Conservation (phyloP, 2,113 vertebrate species). For the Tauraco erythrolophus region DNA sequence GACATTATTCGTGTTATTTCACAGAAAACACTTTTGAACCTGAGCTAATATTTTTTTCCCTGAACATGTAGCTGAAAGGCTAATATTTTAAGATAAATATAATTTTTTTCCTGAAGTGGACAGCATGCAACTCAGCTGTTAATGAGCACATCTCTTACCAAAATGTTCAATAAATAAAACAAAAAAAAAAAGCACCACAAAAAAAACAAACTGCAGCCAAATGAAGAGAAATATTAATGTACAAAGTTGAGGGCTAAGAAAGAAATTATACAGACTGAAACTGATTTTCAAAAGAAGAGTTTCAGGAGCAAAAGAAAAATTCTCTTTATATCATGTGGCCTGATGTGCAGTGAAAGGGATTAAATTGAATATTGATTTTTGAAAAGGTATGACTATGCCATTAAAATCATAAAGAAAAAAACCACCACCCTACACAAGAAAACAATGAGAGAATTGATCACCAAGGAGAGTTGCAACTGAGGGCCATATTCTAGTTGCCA, state of each 20-base stretch:
- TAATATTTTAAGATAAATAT: not conserved
- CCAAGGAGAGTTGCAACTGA: not conserved
- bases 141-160: not conserved
- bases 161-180: not conserved
- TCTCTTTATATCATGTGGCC: slow-evolving; percentile 30
- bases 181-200: not conserved
- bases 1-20: not conserved
- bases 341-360: slow-evolving; percentile 48
- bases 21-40: not conserved
- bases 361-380: slow-evolving; percentile 73
- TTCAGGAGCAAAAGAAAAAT: slow-evolving; percentile 38
- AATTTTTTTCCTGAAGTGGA: not conserved
- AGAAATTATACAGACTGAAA: not conserved
- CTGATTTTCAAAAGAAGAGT: slow-evolving; percentile 5
- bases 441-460: slow-evolving; percentile 24
- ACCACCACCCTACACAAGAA: not conserved
- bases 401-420: slow-evolving; percentile 41
- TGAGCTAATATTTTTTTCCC: not conserved
- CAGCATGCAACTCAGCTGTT: not conserved
- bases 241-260: not conserved
- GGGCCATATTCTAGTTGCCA: not conserved
- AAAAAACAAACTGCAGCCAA: not conserved
- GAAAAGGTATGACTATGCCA: slow-evolving; percentile 44
- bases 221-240: not conserved
- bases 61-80: not conserved